Base-by-base conservation (phyloP, 2,113 vertebrate species). In the Empidonax alnorum region DNA sequence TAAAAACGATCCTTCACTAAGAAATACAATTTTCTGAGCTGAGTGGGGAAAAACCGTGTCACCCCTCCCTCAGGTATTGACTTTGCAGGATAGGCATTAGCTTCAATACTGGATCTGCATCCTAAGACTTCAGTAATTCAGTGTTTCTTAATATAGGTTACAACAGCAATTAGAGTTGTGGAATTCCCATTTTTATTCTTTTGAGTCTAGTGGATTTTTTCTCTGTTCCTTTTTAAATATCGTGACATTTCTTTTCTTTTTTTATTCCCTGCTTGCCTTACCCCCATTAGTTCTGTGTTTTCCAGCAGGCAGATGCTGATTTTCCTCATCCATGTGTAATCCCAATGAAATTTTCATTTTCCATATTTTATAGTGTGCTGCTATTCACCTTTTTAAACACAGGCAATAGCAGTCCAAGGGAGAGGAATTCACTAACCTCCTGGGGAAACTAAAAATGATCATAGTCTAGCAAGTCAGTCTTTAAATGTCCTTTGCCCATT, bases 361-460 rank as follows among this genome's bases (percentile, higher is more conserved):
- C 87, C 79, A 37, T 96, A 85, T 96, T 96, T 97, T 94, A 84
- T 94, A 96, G 87, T 83, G 74, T 91, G 82, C 89, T 85, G 78
- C 91, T 90, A 93, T 96, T 96, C 91, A 94, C 91, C 93, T 96
- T 95, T 94, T 92, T 97, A 96, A 96, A 95, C 93, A 95, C 68
- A 89, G 89, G 91, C 89, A 90, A 87, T 79, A 89, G 91, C 71
- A 96, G 53, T 94, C 94, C 87, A 87, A 90, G 92, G 85, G 91
- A 95, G 87, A 93, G 83, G 84, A 96, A 96, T 94, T 94, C 87
- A 89, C 89, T 95, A 91, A 95, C 91, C 96, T 71, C 93, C 95
- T 96, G 95, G 93, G 95, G 94, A 96, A 94, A 93, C 93, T 95
- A 94, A 96, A 91, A 97, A 95, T 91, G 75, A 96, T 96, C 91